A percentile compares a stretch with the other conserved stretches of the same genome.
phyloP scores from a whole-genome alignment of 2,113 vertebrate species.

The Hystrix brachyura region DNA sequence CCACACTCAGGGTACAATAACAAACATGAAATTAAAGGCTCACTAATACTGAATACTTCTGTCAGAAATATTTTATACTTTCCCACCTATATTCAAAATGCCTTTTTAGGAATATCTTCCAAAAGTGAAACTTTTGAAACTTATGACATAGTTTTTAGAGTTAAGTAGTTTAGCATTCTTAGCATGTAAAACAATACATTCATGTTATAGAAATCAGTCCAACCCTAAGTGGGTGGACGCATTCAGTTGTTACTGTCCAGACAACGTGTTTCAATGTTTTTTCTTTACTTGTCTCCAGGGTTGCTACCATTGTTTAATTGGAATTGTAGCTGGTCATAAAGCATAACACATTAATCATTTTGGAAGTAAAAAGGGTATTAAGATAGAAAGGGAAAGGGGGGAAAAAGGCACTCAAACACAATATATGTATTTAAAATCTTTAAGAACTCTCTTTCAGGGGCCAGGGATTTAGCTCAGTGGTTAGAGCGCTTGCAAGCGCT shows the following conservation, averaged over 20 bases:
- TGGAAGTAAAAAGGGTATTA: conserved; percentile 6
- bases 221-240: conserved; percentile 13
- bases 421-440: neutral
- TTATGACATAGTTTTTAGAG: conserved; percentile 67
- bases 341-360: conserved; percentile 37
- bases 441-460: neutral
- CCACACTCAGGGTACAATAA: conserved; percentile 67
- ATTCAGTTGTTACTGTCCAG: conserved; percentile 35
- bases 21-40: conserved; percentile 75
- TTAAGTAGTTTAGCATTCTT: conserved; percentile 54
- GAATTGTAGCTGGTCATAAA: conserved; percentile 60
- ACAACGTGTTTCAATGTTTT: neutral
- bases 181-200: conserved; percentile 60
- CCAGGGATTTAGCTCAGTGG: too few relatives aligned
- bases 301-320: conserved; percentile 40
- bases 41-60: conserved; percentile 79
- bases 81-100: conserved; percentile 50
- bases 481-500: too few relatives aligned
- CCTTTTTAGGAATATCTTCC: conserved; percentile 63
- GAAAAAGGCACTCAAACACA: neutral
- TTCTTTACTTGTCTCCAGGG: neutral
- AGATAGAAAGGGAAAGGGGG: neutral
- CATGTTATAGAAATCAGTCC: conserved; percentile 58
- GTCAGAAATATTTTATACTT: conserved; percentile 71
- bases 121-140: conserved; percentile 65